Evolutionary conservation across 2,888 invertebrate species (phyloP).

Genomic region (Rhorus exstirpatorius): DNA sequence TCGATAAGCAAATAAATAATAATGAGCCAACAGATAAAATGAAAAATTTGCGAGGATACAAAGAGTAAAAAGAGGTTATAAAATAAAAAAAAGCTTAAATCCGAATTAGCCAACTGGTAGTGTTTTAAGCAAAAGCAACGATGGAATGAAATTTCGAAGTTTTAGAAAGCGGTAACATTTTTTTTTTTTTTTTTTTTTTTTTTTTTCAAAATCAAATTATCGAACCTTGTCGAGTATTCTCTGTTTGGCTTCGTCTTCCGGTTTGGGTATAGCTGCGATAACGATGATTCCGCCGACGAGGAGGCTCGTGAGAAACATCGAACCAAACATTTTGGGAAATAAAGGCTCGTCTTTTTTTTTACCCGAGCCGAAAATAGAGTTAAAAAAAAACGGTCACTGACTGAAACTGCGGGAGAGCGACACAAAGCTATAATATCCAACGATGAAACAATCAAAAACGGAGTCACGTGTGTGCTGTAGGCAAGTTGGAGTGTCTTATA

Average conservation of each 20-base stretch:
- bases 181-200: background rate
- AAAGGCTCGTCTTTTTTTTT: background rate
- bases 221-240: conserved; percentile 88
- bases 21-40: too few species aligned
- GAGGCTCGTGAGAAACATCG: conserved; percentile 48
- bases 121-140: too few species aligned
- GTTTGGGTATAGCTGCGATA: conserved; percentile 90
- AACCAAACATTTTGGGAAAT: conserved; percentile 39
- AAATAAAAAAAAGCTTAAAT: background rate
- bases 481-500: background rate
- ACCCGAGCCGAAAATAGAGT: background rate
- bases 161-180: too few species aligned
- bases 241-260: conserved; percentile 89
- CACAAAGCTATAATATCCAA: background rate
- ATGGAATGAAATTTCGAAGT: too few species aligned
- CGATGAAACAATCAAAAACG: too few species aligned
- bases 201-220: background rate
- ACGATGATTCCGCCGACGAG: conserved; percentile 68
- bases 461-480: too few species aligned
- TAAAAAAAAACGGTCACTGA: conserved; percentile 4
- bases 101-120: background rate
- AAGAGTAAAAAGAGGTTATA: conserved; percentile 36
- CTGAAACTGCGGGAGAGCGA: conserved; percentile 2
- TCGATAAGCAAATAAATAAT: background rate
- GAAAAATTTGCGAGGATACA: too few species aligned